Evolutionary conservation across 2,113 vertebrate genomes (phyloP).

Genomic region (Uropsilus gracilis): DNA sequence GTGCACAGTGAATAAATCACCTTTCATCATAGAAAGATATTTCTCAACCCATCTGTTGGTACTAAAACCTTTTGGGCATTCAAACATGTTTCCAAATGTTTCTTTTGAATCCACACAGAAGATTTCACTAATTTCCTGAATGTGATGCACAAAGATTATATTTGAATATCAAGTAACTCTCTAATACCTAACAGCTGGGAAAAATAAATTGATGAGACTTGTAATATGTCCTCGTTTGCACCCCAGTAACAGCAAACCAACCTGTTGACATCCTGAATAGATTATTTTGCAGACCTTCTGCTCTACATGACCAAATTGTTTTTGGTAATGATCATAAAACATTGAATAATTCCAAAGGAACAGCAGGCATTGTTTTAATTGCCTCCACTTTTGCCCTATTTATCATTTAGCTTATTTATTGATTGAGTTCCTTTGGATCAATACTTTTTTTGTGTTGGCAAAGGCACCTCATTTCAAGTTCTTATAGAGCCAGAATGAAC

Average conservation of each 20-base stretch:
- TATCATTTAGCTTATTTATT: not conserved
- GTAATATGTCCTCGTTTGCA: not conserved
- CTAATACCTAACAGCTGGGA: slow-evolving; percentile 15
- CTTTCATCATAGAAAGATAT: not conserved
- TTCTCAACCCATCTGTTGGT: slow-evolving; percentile 42
- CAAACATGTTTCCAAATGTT: not conserved
- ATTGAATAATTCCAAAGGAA: not conserved
- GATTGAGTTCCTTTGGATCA: not conserved
- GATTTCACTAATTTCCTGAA: not conserved
- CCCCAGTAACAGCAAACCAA: not conserved
- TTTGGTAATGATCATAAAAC: not conserved
- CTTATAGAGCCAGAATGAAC: not conserved
- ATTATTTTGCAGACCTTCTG: not conserved
- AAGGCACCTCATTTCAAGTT: not conserved
- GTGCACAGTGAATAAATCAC: not conserved
- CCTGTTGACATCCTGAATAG: not conserved
- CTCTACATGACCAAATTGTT: not conserved
- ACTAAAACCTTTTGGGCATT: slow-evolving; percentile 14
- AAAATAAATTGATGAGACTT: not conserved
- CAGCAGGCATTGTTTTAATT: not conserved
- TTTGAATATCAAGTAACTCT: not conserved
- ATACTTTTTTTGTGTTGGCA: not conserved
- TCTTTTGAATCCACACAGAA: slow-evolving; percentile 12
- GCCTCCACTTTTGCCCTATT: not conserved
- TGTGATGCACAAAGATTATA: not conserved